phyloP scores from a whole-genome alignment of 2,888 invertebrate genomes.

The Cremastinae sp. region DNA sequence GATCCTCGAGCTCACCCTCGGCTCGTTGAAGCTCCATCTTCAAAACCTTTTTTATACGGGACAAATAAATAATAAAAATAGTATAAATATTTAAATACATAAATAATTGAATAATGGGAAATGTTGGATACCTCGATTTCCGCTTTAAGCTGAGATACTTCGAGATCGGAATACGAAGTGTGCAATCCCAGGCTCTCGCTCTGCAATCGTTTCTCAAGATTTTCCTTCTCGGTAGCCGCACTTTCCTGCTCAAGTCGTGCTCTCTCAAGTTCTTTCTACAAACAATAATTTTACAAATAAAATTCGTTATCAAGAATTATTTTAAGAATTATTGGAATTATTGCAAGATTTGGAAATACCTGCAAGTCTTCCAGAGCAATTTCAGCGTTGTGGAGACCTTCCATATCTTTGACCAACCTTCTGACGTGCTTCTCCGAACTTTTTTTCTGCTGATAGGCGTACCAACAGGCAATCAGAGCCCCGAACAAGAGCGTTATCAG shows the following conservation, averaged over 20 bases:
- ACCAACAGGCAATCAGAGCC: slow-evolving; percentile 94
- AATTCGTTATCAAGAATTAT: too few species aligned
- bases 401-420: slow-evolving; percentile 97
- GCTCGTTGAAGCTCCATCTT: slow-evolving; percentile 91
- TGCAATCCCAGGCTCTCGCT: slow-evolving; percentile 87
- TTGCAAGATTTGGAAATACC: slow-evolving; percentile 77
- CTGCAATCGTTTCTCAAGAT: slow-evolving; percentile 89
- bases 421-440: slow-evolving; percentile 92
- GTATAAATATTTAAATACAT: background rate
- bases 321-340: too few species aligned
- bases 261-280: slow-evolving; percentile 86
- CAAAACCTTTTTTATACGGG: slow-evolving; percentile 84
- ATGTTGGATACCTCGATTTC: slow-evolving; percentile 87
- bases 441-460: slow-evolving; percentile 94
- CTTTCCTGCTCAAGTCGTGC: slow-evolving; percentile 92
- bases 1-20: slow-evolving; percentile 93
- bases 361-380: slow-evolving; percentile 92
- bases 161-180: slow-evolving; percentile 90
- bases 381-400: slow-evolving; percentile 94
- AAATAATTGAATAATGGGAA: background rate
- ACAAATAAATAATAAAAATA: background rate
- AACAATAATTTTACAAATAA: slow-evolving; percentile 40
- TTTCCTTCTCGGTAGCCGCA: slow-evolving; percentile 90
- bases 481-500: slow-evolving; percentile 91
- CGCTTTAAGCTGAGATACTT: slow-evolving; percentile 90